phyloP scores from a whole-genome alignment of 2,797 vertebrate species.

The Rhyacichthys aspro region DNA sequence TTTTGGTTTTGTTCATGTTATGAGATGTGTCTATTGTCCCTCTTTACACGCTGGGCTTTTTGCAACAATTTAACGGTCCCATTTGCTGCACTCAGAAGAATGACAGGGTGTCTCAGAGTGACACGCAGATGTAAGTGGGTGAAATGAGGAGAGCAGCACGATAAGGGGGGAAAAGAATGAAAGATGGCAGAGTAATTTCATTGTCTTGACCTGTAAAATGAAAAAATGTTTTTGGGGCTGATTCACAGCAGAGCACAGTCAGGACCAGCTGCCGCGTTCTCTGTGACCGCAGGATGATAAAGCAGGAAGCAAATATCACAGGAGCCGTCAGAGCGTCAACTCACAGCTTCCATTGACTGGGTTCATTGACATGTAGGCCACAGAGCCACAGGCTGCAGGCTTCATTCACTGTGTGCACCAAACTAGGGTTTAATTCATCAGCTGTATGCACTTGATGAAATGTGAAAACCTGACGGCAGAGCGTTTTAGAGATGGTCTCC shows the following conservation, averaged over 20 bases:
- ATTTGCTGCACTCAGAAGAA: conserved; percentile 16
- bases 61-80: conserved; percentile 30
- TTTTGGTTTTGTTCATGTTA: background rate
- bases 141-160: conserved; percentile 13
- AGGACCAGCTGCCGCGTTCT: conserved; percentile 4
- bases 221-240: conserved; percentile 33
- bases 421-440: conserved; percentile 22
- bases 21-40: conserved; percentile 26
- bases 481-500: no score
- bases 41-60: conserved; percentile 21
- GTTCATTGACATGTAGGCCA: conserved; percentile 25
- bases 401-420: conserved; percentile 16
- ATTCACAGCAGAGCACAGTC: conserved; percentile 26
- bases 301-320: conserved; percentile 40
- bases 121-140: conserved; percentile 8
- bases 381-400: conserved; percentile 24
- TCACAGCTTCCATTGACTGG: conserved; percentile 31
- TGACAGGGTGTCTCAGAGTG: background rate
- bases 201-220: conserved; percentile 39
- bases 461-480: no score
- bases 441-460: background rate
- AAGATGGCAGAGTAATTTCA: conserved; percentile 40
- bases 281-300: conserved; percentile 28
- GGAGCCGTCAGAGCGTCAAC: conserved; percentile 26
- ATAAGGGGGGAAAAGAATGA: conserved; percentile 23